phyloP scores from a whole-genome alignment of 1,140 invertebrate species.

The Matsumurasca onukii region DNA sequence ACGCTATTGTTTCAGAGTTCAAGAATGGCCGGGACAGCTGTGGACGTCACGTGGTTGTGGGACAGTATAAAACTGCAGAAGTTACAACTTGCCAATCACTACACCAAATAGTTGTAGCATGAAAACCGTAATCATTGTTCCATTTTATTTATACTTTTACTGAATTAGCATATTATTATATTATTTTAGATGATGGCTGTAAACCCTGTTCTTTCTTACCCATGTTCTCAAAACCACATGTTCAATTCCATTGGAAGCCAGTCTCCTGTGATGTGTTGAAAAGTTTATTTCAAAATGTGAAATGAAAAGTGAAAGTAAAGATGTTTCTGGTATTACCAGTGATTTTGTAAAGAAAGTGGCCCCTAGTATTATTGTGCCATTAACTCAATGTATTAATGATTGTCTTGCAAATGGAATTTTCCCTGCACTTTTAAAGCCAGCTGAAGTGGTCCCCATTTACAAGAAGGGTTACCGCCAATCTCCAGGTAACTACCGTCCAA shows the following conservation, averaged over 20 bases:
- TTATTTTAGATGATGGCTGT: no score
- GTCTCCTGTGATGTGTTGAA: background rate
- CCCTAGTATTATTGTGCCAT: background rate
- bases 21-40: background rate
- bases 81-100: conserved; percentile 11
- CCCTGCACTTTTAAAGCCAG: background rate
- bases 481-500: no score
- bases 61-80: conserved; percentile 31
- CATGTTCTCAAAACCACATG: no score
- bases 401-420: no score
- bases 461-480: no score
- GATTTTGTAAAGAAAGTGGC: background rate
- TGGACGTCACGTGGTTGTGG: conserved; percentile 23
- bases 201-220: no score
- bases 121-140: no score
- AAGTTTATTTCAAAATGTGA: background rate
- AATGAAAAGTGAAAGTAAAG: background rate
- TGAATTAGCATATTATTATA: no score
- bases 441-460: background rate
- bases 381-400: background rate
- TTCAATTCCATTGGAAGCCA: background rate
- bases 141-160: no score
- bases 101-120: conserved; percentile 11
- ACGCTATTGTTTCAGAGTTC: no score
- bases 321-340: background rate